phyloP scores from a whole-genome alignment of 2,888 invertebrate species.

The Tortricodes alternella region DNA sequence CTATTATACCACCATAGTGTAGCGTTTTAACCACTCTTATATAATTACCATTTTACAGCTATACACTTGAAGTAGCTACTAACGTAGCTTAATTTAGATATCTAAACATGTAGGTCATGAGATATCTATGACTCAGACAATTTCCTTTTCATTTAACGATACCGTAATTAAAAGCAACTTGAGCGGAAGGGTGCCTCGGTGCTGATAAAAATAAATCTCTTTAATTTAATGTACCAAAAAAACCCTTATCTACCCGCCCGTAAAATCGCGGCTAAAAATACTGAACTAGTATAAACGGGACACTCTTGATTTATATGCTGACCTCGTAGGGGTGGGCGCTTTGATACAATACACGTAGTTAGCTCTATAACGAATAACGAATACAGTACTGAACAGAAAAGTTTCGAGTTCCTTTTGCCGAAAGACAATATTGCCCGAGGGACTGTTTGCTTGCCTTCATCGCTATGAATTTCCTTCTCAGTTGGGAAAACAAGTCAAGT shows the following conservation, averaged over 20 bases:
- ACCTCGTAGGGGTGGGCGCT: not conserved
- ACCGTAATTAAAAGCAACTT: constrained; percentile 27
- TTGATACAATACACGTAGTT: not conserved
- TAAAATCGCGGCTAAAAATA: constrained; percentile 6
- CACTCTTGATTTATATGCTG: constrained; percentile 14
- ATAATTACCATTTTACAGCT: not conserved
- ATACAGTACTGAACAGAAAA: too few species aligned
- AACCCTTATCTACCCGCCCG: constrained; percentile 9
- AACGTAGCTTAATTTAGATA: not conserved
- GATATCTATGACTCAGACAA: constrained; percentile 10
- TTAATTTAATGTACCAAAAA: constrained; percentile 24
- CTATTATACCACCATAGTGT: not conserved
- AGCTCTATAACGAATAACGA: not conserved
- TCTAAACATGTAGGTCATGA: constrained; percentile 9
- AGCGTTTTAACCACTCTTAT: not conserved
- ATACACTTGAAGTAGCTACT: not conserved
- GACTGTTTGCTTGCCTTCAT: constrained; percentile 56
- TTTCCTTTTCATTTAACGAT: constrained; percentile 21
- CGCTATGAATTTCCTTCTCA: constrained; percentile 46
- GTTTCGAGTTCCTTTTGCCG: constrained; percentile 48
- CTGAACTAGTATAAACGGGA: constrained; percentile 5
- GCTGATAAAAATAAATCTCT: constrained; percentile 27
- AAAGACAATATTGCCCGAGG: constrained; percentile 52
- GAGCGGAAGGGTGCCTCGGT: constrained; percentile 17
- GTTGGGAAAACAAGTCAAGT: constrained; percentile 56